Percentiles rank a stretch among this genome's conserved stretches.
Conservation (phyloP, 2,113 vertebrate genomes). For the Ailurus styani region DNA sequence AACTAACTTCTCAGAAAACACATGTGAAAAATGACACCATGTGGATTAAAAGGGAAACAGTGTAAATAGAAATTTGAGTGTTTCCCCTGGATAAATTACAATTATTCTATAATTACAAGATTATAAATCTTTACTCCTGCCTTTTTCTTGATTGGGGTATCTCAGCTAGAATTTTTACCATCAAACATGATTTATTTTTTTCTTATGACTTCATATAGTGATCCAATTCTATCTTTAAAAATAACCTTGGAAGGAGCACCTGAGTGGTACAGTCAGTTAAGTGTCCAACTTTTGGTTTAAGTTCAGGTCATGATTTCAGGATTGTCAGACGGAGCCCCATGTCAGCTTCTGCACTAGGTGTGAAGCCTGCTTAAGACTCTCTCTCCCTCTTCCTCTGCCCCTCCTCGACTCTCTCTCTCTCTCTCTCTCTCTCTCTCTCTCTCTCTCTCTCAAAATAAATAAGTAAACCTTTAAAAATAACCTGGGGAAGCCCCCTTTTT, state of each 20-base stretch:
- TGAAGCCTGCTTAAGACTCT: not conserved
- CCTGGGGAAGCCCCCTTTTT: not conserved
- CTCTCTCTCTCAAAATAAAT: not conserved
- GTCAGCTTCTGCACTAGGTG: not conserved
- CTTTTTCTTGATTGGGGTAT: not conserved
- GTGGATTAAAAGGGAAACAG: constrained; percentile 13
- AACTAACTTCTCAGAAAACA: constrained; percentile 46
- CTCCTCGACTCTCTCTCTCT: not conserved
- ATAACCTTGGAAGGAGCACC: not conserved
- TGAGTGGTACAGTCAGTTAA: not conserved
- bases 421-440: not conserved
- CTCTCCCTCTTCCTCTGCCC: not conserved
- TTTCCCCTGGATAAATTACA: not conserved
- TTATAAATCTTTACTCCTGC: not conserved
- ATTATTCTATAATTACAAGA: not conserved
- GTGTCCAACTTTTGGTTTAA: not conserved
- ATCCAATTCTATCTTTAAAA: not conserved
- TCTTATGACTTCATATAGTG: not conserved
- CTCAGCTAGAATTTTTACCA: not conserved
- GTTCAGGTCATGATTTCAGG: not conserved
- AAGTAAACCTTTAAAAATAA: not conserved
- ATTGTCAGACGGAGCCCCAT: not conserved
- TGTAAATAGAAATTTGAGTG: not conserved
- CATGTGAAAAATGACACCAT: constrained; percentile 43
- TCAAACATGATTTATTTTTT: not conserved